phyloP scores from a whole-genome alignment of 1,140 invertebrate species.

The Orius insidiosus region DNA sequence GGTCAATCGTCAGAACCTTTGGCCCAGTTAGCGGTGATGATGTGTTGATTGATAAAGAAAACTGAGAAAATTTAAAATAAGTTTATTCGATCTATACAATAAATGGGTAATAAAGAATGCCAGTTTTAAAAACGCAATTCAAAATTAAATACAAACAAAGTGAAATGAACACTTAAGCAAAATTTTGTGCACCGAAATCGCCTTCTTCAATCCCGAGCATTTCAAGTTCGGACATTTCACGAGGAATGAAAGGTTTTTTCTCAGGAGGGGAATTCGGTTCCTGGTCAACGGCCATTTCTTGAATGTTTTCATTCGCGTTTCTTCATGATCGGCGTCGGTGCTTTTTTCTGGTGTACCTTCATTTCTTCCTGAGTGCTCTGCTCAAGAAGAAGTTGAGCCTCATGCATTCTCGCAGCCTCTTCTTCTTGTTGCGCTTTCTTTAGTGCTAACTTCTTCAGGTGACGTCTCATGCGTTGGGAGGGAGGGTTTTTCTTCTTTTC shows the following conservation, averaged over 20 bases:
- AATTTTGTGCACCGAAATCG: constrained; percentile 41
- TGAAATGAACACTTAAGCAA: constrained; percentile 11
- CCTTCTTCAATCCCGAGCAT: constrained; percentile 49
- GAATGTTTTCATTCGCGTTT: constrained; percentile 1
- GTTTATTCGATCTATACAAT: too few relatives aligned
- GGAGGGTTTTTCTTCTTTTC: constrained; percentile 20
- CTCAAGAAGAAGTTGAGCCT: not conserved
- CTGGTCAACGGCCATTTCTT: not conserved
- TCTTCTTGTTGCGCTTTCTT: constrained; percentile 15
- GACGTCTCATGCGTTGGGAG: constrained; percentile 19
- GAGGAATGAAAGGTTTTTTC: constrained; percentile 23
- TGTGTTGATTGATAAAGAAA: too few relatives aligned
- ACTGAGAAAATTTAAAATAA: too few relatives aligned
- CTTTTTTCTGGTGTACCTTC: too few relatives aligned
- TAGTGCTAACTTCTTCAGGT: constrained; percentile 15
- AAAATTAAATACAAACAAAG: not conserved
- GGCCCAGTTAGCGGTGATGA: too few relatives aligned
- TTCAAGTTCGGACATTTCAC: constrained; percentile 42
- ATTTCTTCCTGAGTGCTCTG: constrained; percentile 7
- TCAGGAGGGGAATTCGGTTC: not conserved
- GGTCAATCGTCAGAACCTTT: too few relatives aligned
- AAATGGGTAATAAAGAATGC: too few relatives aligned
- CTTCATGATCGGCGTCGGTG: constrained; percentile 9
- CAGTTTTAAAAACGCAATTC: too few relatives aligned
- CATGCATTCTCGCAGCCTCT: not conserved